phyloP scores from a whole-genome alignment of 2,113 vertebrate genomes.

The Aix galericulata region DNA sequence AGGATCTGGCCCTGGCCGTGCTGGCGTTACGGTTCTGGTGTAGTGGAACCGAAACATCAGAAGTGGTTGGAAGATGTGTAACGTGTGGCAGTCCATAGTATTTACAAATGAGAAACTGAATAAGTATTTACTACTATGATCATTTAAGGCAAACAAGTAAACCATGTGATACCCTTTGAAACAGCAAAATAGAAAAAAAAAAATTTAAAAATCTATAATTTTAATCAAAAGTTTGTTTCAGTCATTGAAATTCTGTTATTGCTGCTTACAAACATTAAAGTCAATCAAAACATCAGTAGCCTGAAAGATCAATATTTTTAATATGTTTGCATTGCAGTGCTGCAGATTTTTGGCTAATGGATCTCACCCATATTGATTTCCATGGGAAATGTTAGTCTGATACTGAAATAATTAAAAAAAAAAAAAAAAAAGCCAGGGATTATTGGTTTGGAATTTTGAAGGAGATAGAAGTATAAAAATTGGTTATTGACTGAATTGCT shows the following conservation, averaged over 20 bases:
- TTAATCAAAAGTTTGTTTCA: constrained; percentile 88
- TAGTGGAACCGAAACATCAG: constrained; percentile 41
- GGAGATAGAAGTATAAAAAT: constrained; percentile 92
- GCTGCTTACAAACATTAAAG: constrained; percentile 86
- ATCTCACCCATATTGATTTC: constrained; percentile 93
- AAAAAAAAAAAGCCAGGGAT: constrained; percentile 62
- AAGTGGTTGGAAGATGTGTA: constrained; percentile 52
- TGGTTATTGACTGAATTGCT: constrained; percentile 93
- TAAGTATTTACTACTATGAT: constrained; percentile 71
- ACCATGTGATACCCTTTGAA: constrained; percentile 70
- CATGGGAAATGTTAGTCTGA: constrained; percentile 93
- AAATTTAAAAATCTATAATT: constrained; percentile 83
- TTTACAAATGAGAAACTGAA: constrained; percentile 73
- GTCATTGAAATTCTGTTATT: constrained; percentile 85
- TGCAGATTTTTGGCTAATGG: constrained; percentile 91
- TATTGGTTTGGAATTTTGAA: constrained; percentile 88
- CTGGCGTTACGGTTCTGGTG: background rate
- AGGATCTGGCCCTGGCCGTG: background rate
- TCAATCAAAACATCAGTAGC: constrained; percentile 83
- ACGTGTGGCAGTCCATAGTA: constrained; percentile 49
- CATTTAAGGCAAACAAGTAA: constrained; percentile 72
- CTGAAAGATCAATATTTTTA: constrained; percentile 87
- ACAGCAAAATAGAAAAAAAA: constrained; percentile 79
- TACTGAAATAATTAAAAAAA: constrained; percentile 86
- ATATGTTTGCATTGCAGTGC: constrained; percentile 84